phyloP scores from a whole-genome alignment of 2,888 invertebrate species.

The Melikaiella ostensackeni region DNA sequence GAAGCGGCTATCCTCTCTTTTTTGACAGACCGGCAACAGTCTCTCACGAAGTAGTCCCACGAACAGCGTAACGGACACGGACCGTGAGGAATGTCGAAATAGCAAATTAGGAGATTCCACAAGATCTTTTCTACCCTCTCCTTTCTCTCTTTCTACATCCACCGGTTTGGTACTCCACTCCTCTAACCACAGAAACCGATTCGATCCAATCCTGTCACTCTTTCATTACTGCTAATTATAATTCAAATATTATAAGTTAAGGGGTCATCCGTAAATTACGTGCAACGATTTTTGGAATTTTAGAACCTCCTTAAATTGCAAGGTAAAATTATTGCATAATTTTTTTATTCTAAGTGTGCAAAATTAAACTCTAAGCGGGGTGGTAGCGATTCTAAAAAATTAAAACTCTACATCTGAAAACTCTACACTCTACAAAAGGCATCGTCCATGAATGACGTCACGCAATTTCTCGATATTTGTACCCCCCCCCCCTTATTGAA shows the following conservation, averaged over 20 bases:
- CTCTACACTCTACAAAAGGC: no score
- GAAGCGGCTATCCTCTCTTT: slow-evolving; percentile 66
- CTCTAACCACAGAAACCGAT: slow-evolving; percentile 11
- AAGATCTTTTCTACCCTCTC: slow-evolving; percentile 61
- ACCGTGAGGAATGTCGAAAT: slow-evolving; percentile 73
- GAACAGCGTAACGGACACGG: slow-evolving; percentile 67
- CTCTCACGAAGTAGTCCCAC: slow-evolving; percentile 69
- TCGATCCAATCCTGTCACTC: background rate
- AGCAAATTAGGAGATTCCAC: slow-evolving; percentile 75
- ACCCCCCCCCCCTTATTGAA: no score
- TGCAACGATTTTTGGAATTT: background rate
- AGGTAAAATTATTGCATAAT: background rate
- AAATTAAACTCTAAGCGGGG: no score
- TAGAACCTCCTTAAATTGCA: background rate
- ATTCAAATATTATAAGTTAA: background rate
- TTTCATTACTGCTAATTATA: background rate
- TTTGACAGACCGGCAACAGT: slow-evolving; percentile 72
- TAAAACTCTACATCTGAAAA: no score
- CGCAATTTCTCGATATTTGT: no score
- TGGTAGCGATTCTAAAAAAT: no score
- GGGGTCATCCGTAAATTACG: background rate
- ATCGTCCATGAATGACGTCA: no score
- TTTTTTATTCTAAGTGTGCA: background rate
- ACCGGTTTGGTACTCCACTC: slow-evolving; percentile 45
- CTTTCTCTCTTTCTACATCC: slow-evolving; percentile 50